Evolutionary conservation across 2,797 vertebrate species (phyloP), one percentile per base, ranked within the genome.

Genomic region (Setipinna tenuifilis): DNA sequence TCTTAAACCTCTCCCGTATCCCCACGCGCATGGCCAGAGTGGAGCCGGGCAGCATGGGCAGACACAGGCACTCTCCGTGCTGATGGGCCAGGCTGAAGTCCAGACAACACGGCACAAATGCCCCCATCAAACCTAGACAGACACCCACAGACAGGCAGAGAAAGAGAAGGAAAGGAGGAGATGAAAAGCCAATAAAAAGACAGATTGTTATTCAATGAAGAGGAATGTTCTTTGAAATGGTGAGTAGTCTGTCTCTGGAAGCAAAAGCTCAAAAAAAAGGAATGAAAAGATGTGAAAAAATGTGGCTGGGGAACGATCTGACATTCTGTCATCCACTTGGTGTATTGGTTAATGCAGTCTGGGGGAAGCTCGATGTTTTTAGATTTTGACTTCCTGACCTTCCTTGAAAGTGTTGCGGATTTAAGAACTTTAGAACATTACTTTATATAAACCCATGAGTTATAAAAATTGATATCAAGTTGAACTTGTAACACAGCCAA

Each of bases 1-100:
- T 97, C 92, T 96, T 97, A 91, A 96, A 95, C 80, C 96, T 93
- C 92, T 97, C 97, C 90, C 97, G 93, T 89, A 95, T 95, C 82
- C 96, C 96, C n/a, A 96, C 95, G 81, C 97, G 94, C 85, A 97
- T 87, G 28, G 96, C 96, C 44, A 97, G 94, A 7, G 96, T 95
- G 85, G 97, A 96, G 21, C 96, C 97, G 0, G 96, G 96, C 12
- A 98, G 91, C 85, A 97, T 86, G 6, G 97, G 95, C 90, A 96
- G 91, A 89, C 96, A 97, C 80, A 96, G 82, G 87, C 95, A 96
- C 89, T 97, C 97, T 31, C 96, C 96, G 1, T 94, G 96, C 89
- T 93, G 95, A 87, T 97, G 95, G 83, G 96, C 95, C 28, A 96
- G 90, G 90, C 91, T 94, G 89, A 96, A 92, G 87, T 97, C 97